Percentiles rank a stretch among this genome's conserved stretches.
Evolutionary conservation across 2,888 invertebrate species (phyloP).

Genomic region (Tenthredo distinguenda): DNA sequence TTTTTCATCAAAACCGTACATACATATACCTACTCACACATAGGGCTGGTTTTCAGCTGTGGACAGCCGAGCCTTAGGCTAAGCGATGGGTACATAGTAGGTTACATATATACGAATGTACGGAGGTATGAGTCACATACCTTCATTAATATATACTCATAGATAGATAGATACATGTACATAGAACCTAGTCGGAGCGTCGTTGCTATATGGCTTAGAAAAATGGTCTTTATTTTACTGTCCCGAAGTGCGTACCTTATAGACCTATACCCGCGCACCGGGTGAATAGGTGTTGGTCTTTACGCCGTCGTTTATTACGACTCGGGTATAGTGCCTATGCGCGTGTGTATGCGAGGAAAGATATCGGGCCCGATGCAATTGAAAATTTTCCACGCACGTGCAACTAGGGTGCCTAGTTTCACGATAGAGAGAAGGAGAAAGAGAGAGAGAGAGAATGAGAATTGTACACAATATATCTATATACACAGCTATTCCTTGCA

Average conservation of each 20-base stretch:
- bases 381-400: constrained; percentile 69
- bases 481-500: neutral
- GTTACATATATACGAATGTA: neutral
- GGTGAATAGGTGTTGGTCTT: constrained; percentile 1
- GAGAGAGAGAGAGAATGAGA: neutral
- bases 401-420: constrained; percentile 6
- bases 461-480: neutral
- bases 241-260: neutral
- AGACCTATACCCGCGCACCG: neutral
- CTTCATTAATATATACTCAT: neutral
- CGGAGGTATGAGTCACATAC: neutral
- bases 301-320: constrained; percentile 17
- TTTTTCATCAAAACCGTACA: constrained; percentile 42
- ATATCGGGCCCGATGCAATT: constrained; percentile 59
- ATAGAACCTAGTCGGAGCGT: neutral
- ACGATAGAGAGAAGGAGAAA: neutral
- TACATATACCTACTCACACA: constrained; percentile 56
- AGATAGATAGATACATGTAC: neutral
- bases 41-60: constrained; percentile 53
- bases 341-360: neutral
- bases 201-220: neutral
- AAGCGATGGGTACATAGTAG: neutral
- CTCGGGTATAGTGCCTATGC: neutral
- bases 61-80: constrained; percentile 20
- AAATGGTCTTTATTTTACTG: constrained; percentile 14